Conservation (phyloP, 2,797 vertebrate genomes). For the Oreochromis grahami region DNA sequence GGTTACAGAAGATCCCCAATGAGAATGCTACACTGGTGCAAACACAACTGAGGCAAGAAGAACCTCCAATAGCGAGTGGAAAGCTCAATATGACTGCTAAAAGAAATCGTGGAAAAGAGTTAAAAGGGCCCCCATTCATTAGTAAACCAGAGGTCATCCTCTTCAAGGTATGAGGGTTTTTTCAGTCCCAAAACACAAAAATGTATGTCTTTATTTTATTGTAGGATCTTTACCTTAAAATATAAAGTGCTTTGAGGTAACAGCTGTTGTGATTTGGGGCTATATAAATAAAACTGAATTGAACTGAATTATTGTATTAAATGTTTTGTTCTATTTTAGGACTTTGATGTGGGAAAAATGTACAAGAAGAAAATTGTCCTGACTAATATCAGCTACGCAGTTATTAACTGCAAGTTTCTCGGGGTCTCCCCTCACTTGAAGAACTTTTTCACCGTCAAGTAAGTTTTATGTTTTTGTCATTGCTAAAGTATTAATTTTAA, state of each 20-base stretch:
- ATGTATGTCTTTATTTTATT: background rate
- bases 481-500: background rate
- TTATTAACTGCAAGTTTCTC: constrained; percentile 82
- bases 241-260: background rate
- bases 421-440: constrained; percentile 77
- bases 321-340: constrained; percentile 66
- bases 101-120: constrained; percentile 63
- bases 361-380: constrained; percentile 87
- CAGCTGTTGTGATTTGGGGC: background rate
- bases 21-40: background rate
- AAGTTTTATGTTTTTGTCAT: background rate
- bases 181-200: background rate
- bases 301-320: background rate
- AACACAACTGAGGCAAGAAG: constrained; percentile 7
- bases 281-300: background rate
- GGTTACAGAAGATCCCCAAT: constrained; percentile 34
- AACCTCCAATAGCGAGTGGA: background rate
- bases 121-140: constrained; percentile 78
- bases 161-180: constrained; percentile 80
- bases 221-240: background rate
- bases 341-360: constrained; percentile 86
- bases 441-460: constrained; percentile 82
- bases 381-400: constrained; percentile 81
- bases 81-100: constrained; percentile 41
- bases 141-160: constrained; percentile 85